Conservation (phyloP, 2,888 invertebrate genomes). For the Anthoptus insignis region DNA sequence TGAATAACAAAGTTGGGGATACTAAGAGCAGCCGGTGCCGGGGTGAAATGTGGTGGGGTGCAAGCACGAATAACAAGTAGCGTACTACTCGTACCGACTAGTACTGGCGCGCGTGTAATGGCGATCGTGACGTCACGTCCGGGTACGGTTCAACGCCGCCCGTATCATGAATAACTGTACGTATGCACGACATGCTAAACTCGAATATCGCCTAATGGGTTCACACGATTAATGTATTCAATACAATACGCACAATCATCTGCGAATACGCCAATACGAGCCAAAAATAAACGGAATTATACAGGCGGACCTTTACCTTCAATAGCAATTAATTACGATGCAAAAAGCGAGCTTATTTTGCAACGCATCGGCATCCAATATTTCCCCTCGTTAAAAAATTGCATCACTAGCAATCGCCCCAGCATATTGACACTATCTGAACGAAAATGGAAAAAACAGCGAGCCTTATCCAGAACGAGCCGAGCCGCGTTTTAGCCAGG, state of each 20-base stretch:
- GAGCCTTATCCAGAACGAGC: slow-evolving; percentile 31
- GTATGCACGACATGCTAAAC: slow-evolving; percentile 49
- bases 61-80: slow-evolving; percentile 75
- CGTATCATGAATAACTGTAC: slow-evolving; percentile 47
- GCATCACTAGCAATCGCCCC: slow-evolving; percentile 39
- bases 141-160: slow-evolving; percentile 46
- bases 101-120: slow-evolving; percentile 59
- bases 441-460: slow-evolving; percentile 33
- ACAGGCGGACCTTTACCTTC: slow-evolving; percentile 17
- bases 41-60: slow-evolving; percentile 75
- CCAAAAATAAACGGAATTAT: slow-evolving; percentile 24
- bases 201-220: slow-evolving; percentile 52
- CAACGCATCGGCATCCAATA: slow-evolving; percentile 32
- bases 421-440: slow-evolving; percentile 40
- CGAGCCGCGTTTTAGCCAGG: slow-evolving; percentile 31
- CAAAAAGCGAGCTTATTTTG: slow-evolving; percentile 29
- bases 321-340: slow-evolving; percentile 28
- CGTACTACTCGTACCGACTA: slow-evolving; percentile 44
- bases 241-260: slow-evolving; percentile 25
- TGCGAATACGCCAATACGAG: neutral
- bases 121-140: slow-evolving; percentile 65
- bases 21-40: slow-evolving; percentile 69
- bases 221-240: slow-evolving; percentile 61
- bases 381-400: slow-evolving; percentile 39
- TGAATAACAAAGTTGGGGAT: slow-evolving; percentile 76